These are phyloP conservation scores for Saguinus midas DNA, from an alignment of 2,113 vertebrate genomes.

Conservation along the genomic window DNA sequence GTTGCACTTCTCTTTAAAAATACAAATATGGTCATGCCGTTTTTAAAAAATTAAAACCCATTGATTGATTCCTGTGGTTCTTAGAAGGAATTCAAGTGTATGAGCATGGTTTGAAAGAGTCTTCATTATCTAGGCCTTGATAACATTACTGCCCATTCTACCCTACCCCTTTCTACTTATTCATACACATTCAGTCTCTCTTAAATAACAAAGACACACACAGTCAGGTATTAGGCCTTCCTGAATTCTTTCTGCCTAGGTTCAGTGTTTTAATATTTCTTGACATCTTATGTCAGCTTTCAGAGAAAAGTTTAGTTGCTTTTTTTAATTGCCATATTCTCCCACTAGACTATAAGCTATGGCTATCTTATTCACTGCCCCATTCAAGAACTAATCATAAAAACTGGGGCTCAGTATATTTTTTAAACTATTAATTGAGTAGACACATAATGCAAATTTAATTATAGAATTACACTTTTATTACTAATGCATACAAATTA, in stretches of 20 bases:
- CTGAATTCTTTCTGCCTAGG: neutral
- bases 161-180: neutral
- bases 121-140: neutral
- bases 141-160: neutral
- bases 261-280: neutral
- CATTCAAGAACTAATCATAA: neutral
- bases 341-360: neutral
- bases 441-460: neutral
- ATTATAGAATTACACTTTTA: neutral
- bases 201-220: neutral
- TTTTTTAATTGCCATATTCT: neutral
- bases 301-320: neutral
- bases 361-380: neutral
- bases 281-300: neutral
- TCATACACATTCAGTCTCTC: neutral
- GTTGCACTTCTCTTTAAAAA: neutral
- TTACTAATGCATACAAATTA: neutral
- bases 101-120: neutral
- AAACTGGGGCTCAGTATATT: neutral
- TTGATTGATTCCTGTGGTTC: neutral
- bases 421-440: neutral
- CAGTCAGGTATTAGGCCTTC: neutral
- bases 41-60: neutral
- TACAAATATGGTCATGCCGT: neutral
- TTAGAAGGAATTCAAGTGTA: neutral